Evolutionary conservation across 1,140 invertebrate species (phyloP), one percentile per base, ranked within the genome.

Genomic region (Bombus superbus): DNA sequence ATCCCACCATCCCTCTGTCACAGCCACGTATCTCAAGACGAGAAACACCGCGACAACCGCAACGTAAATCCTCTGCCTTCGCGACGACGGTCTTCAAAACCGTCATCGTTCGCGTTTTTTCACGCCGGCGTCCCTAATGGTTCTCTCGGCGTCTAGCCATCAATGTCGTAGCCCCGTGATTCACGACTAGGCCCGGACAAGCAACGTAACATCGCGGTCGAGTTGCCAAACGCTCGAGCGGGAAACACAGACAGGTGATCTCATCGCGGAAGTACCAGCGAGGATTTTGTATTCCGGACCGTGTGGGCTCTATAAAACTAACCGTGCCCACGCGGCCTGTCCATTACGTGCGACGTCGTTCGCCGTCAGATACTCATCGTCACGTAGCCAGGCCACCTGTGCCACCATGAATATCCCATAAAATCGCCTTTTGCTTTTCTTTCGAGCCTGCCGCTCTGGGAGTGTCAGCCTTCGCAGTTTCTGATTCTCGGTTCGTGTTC

Each of bases 331-430:
- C 85, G 84, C 88, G 79, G 69, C 64, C 57, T 75, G 44, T 81
- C 83, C 64, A 75, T 88, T 85, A 84, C 59, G 72, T 42, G 42
- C 40, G 40, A 32, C 64, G 47, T 64, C 42, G 35, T 28, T 40
- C 81, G 59, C 66, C 64, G 62, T 28, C 62, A 83, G 88, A 89
- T 88, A 88, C 72, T 75, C 72, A 89, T 89, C 88, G 88, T 89
- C 88, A 89, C 88, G 88, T 89, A 89, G 85, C 32, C 68, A 68
- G 66, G 77, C 83, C 84, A 89, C 87, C 87, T 89, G 80, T 73
- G 72, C 72, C 64, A 88, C 76, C 80, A 64, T 83, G 84, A 86
- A 89, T 83, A 86, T 88, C n/a, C 42, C 76, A 74, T 89, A 83
- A 83, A 89, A 89, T 83, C 62, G 53, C 25, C 35, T 76, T 59